Percentiles rank a stretch among this genome's conserved stretches.
Evolutionary conservation across 2,888 invertebrate species (phyloP).

Genomic region (Aplocera efformata): DNA sequence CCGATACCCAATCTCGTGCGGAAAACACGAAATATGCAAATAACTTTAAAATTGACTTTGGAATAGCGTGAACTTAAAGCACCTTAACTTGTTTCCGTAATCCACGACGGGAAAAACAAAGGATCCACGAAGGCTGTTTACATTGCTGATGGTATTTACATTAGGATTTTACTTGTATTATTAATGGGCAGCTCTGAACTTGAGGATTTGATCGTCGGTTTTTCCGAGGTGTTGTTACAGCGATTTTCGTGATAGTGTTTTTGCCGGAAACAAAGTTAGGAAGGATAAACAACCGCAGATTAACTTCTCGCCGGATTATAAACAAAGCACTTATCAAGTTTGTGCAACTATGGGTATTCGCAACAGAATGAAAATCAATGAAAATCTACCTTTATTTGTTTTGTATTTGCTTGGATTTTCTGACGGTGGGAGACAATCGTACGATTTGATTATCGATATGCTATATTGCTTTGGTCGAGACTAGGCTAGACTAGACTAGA

Average conservation of each 20-base stretch:
- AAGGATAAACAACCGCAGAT: slow-evolving; percentile 12
- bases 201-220: slow-evolving; percentile 12
- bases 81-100: slow-evolving; percentile 27
- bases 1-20: slow-evolving; percentile 35
- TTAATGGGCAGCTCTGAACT: slow-evolving; percentile 15
- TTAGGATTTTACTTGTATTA: slow-evolving; percentile 19
- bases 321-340: slow-evolving; percentile 1
- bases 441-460: no score
- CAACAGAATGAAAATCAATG: background rate
- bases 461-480: no score
- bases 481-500: no score
- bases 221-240: slow-evolving; percentile 13
- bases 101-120: slow-evolving; percentile 25
- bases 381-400: no score
- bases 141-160: slow-evolving; percentile 22
- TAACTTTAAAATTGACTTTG: slow-evolving; percentile 60
- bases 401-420: no score
- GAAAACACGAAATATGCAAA: slow-evolving; percentile 63
- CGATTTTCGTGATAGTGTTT: slow-evolving; percentile 14
- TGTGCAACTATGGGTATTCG: background rate
- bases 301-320: slow-evolving; percentile 1
- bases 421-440: no score
- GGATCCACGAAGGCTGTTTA: slow-evolving; percentile 16
- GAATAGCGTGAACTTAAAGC: slow-evolving; percentile 37
- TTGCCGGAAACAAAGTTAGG: slow-evolving; percentile 15